Percentiles rank a stretch among this genome's conserved stretches.
phyloP scores from a whole-genome alignment of 1,140 invertebrate species.

The Drosophila nigromelanica region DNA sequence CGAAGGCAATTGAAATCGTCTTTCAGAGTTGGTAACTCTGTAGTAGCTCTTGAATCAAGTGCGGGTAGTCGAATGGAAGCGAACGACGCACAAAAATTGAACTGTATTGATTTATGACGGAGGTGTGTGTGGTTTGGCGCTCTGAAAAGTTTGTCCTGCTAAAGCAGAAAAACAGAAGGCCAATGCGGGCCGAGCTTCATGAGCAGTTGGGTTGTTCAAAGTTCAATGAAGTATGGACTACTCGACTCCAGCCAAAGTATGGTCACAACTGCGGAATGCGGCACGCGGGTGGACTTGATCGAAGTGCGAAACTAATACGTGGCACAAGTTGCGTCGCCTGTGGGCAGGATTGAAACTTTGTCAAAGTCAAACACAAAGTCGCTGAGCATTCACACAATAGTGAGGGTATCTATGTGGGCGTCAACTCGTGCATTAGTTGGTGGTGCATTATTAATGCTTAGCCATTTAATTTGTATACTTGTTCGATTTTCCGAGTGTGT shows the following conservation, averaged over 20 bases:
- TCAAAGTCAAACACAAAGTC: slow-evolving; percentile 79
- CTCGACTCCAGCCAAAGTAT: slow-evolving; percentile 33
- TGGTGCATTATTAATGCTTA: slow-evolving; percentile 70
- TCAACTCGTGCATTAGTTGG: slow-evolving; percentile 66
- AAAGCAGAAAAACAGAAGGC: slow-evolving; percentile 25
- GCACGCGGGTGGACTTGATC: neutral
- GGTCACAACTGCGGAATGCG: slow-evolving; percentile 43
- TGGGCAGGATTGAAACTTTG: slow-evolving; percentile 55
- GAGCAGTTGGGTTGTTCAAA: slow-evolving; percentile 49
- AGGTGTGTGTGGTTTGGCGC: slow-evolving; percentile 22
- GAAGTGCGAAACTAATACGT: slow-evolving; percentile 51
- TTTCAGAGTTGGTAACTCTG: slow-evolving; percentile 58
- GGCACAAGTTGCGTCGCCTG: slow-evolving; percentile 26
- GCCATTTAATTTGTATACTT: slow-evolving; percentile 50
- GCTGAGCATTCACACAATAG: slow-evolving; percentile 1
- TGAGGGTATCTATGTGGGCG: slow-evolving; percentile 15
- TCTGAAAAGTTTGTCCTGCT: slow-evolving; percentile 58
- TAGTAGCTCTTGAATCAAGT: slow-evolving; percentile 59
- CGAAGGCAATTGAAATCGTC: slow-evolving; percentile 37
- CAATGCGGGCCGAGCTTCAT: slow-evolving; percentile 10
- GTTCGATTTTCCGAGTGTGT: neutral
- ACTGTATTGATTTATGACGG: slow-evolving; percentile 77
- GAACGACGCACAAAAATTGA: slow-evolving; percentile 60
- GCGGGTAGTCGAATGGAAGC: slow-evolving; percentile 28
- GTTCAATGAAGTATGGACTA: slow-evolving; percentile 69